phyloP scores from a whole-genome alignment of 2,888 invertebrate genomes.

The Carpatolechia fugitivella region DNA sequence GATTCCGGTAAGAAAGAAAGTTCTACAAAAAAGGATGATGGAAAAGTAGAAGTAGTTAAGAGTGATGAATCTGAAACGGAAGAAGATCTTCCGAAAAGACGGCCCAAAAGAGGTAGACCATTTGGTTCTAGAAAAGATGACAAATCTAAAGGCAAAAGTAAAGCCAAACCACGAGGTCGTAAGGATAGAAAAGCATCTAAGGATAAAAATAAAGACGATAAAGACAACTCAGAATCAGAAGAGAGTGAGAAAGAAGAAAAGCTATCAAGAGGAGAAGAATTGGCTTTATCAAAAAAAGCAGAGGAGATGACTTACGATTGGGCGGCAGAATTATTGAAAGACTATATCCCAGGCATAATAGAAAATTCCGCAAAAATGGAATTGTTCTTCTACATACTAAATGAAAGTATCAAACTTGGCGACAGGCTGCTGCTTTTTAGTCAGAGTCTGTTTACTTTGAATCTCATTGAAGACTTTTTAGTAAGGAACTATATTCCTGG shows the following conservation, averaged over 20 bases:
- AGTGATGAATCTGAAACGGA: slow-evolving; percentile 58
- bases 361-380: slow-evolving; percentile 98
- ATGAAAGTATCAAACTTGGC: slow-evolving; percentile 91
- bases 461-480: slow-evolving; percentile 96
- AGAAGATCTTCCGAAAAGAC: slow-evolving; percentile 53
- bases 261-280: slow-evolving; percentile 78
- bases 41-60: slow-evolving; percentile 38
- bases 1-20: slow-evolving; percentile 28
- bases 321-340: slow-evolving; percentile 90
- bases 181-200: slow-evolving; percentile 71
- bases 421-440: slow-evolving; percentile 97
- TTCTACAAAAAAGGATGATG: slow-evolving; percentile 33
- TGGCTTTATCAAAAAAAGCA: slow-evolving; percentile 82
- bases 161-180: slow-evolving; percentile 63
- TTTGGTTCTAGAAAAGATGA: slow-evolving; percentile 58
- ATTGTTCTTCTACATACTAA: slow-evolving; percentile 93
- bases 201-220: slow-evolving; percentile 72
- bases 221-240: slow-evolving; percentile 65
- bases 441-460: slow-evolving; percentile 96
- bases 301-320: slow-evolving; percentile 93
- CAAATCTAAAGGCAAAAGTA: slow-evolving; percentile 56
- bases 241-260: slow-evolving; percentile 80
- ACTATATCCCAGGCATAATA: slow-evolving; percentile 92
- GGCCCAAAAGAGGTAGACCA: slow-evolving; percentile 49
- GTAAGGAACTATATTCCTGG: slow-evolving; percentile 85